Evolutionary conservation across 2,113 vertebrate species (phyloP).

Genomic region (Xenopus borealis): DNA sequence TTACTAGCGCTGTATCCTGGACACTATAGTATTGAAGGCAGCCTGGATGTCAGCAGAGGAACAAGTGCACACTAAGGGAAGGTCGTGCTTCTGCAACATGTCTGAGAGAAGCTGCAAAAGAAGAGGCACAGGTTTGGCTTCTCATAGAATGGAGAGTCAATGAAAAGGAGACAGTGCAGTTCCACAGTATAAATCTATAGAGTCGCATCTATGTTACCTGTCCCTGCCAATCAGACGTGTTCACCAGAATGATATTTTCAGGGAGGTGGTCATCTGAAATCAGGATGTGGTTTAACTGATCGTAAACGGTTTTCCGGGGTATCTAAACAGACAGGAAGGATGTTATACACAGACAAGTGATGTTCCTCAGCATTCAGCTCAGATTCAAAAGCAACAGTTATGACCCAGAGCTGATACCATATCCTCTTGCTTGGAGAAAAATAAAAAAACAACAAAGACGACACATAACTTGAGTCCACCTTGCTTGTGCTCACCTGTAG

Average conservation of each 20-base stretch:
- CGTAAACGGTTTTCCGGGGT: slow-evolving; percentile 93
- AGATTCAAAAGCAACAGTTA: no score
- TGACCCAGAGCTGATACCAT: no score
- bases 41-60: slow-evolving; percentile 91
- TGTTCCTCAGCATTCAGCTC: no score
- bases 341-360: no score
- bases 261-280: slow-evolving; percentile 89
- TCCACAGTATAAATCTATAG: neutral
- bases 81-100: slow-evolving; percentile 83
- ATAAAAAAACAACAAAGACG: no score
- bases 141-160: neutral
- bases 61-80: slow-evolving; percentile 93
- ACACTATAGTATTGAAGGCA: slow-evolving; percentile 95
- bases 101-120: slow-evolving; percentile 83
- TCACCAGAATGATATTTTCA: slow-evolving; percentile 94
- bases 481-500: slow-evolving; percentile 74
- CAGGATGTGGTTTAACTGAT: slow-evolving; percentile 95
- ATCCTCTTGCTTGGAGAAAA: no score
- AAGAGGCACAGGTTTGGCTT: no score
- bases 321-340: slow-evolving; percentile 67
- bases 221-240: slow-evolving; percentile 96
- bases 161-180: neutral
- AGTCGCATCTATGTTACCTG: slow-evolving; percentile 70
- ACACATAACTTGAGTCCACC: neutral
- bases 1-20: slow-evolving; percentile 97